These are phyloP conservation scores for Lacerta viridis DNA, from an alignment of 2,797 vertebrate genomes.

Conservation along the genomic window DNA sequence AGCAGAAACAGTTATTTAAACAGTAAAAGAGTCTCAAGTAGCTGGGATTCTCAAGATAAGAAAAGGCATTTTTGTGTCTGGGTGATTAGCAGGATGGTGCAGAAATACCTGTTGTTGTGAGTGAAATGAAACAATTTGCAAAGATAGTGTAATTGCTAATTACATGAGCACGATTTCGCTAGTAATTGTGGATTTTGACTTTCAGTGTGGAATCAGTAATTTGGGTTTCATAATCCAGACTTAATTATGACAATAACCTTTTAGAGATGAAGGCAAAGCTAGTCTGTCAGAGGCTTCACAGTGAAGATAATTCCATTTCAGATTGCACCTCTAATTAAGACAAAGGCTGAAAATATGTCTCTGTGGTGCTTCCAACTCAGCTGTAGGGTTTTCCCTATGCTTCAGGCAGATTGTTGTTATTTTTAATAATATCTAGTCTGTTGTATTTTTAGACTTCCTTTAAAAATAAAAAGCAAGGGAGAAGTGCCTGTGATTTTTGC, in stretches of 20 bases:
- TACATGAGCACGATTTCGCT: neutral
- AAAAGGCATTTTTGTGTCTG: neutral
- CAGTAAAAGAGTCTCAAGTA: constrained; percentile 5
- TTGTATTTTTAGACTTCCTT: too few relatives aligned
- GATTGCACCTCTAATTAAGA: neutral
- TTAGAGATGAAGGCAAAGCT: neutral
- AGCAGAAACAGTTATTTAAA: constrained; percentile 23
- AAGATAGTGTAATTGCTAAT: neutral
- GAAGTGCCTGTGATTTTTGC: too few relatives aligned
- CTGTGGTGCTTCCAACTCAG: neutral
- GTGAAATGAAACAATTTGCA: constrained; percentile 9
- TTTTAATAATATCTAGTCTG: too few relatives aligned
- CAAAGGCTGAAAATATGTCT: neutral
- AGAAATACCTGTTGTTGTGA: neutral
- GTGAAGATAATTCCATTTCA: neutral
- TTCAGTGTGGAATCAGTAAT: neutral
- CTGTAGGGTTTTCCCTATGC: too few relatives aligned
- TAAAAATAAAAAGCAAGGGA: too few relatives aligned
- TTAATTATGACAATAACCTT: neutral
- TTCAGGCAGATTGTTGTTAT: too few relatives aligned
- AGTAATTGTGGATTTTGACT: neutral
- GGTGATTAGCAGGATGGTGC: neutral
- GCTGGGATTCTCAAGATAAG: neutral
- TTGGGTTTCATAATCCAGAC: neutral
- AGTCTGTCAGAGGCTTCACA: neutral